Evolutionary conservation across 2,888 invertebrate species (phyloP).

Genomic region (Apotomis capreana): DNA sequence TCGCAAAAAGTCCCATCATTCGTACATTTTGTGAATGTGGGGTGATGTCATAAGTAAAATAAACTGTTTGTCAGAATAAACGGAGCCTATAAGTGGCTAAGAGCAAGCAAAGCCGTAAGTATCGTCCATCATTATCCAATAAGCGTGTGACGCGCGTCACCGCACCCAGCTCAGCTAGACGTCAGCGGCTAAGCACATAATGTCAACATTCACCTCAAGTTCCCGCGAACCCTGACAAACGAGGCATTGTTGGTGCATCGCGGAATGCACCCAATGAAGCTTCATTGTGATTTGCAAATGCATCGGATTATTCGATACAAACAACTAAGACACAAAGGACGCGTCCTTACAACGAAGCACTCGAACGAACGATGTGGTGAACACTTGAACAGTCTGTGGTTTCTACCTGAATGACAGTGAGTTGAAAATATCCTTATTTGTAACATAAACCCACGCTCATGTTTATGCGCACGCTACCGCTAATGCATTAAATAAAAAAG

Average conservation of each 20-base stretch:
- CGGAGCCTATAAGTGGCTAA: slow-evolving; percentile 21
- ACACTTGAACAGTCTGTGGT: slow-evolving; percentile 45
- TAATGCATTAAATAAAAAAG: slow-evolving; percentile 21
- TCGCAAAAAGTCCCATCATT: slow-evolving; percentile 24
- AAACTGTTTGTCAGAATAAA: slow-evolving; percentile 16
- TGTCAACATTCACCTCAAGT: slow-evolving; percentile 57
- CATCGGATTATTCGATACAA: slow-evolving; percentile 59
- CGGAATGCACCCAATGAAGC: slow-evolving; percentile 72
- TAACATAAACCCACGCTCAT: slow-evolving; percentile 28
- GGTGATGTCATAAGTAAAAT: slow-evolving; percentile 39
- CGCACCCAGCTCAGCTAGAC: slow-evolving; percentile 40
- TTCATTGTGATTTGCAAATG: slow-evolving; percentile 61
- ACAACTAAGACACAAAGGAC: slow-evolving; percentile 63
- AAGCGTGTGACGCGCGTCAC: slow-evolving; percentile 27
- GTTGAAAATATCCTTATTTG: slow-evolving; percentile 38
- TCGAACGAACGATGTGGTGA: slow-evolving; percentile 50
- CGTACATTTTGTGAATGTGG: not conserved
- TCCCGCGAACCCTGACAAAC: slow-evolving; percentile 77
- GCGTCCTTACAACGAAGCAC: slow-evolving; percentile 51
- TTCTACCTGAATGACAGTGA: slow-evolving; percentile 42
- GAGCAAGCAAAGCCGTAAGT: slow-evolving; percentile 23
- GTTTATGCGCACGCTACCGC: slow-evolving; percentile 18
- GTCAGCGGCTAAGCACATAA: slow-evolving; percentile 39
- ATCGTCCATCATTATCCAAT: slow-evolving; percentile 40
- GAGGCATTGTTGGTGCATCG: slow-evolving; percentile 68